Evolutionary conservation across 1,140 invertebrate species (phyloP).

Genomic region (Drosophila miranda): DNA sequence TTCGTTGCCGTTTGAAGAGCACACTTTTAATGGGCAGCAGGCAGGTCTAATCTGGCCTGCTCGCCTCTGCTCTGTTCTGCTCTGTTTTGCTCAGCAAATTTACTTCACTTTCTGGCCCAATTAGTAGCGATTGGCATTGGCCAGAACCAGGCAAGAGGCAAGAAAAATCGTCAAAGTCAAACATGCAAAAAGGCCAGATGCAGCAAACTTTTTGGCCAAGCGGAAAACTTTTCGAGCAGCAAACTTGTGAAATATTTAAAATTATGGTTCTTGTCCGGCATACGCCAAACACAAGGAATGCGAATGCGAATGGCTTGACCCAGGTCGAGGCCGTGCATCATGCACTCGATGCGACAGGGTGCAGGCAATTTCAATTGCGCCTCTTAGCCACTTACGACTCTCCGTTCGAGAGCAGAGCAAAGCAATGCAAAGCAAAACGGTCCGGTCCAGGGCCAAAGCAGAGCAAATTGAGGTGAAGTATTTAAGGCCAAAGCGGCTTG

Average conservation of each 20-base stretch:
- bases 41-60: background rate
- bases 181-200: background rate
- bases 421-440: slow-evolving; percentile 3
- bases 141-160: background rate
- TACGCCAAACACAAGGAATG: background rate
- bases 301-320: background rate
- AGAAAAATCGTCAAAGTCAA: slow-evolving; percentile 20
- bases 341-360: background rate
- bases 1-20: background rate
- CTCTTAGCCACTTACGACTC: slow-evolving; percentile 9
- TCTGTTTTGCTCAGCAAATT: slow-evolving; percentile 5
- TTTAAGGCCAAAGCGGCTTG: slow-evolving; percentile 60
- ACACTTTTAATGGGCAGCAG: slow-evolving; percentile 8
- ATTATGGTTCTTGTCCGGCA: slow-evolving; percentile 15
- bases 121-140: slow-evolving; percentile 18
- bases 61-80: background rate
- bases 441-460: too few relatives aligned
- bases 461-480: slow-evolving; percentile 59
- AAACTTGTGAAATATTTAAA: slow-evolving; percentile 63
- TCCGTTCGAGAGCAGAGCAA: slow-evolving; percentile 1
- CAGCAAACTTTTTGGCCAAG: slow-evolving; percentile 5
- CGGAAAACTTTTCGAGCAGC: slow-evolving; percentile 35
- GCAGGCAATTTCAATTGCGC: slow-evolving; percentile 35
- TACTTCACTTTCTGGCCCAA: slow-evolving; percentile 26
- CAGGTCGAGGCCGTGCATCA: slow-evolving; percentile 9